These are phyloP conservation scores for Latrodectus elegans DNA, from an alignment of 2,888 invertebrate species.

Conservation along the genomic window DNA sequence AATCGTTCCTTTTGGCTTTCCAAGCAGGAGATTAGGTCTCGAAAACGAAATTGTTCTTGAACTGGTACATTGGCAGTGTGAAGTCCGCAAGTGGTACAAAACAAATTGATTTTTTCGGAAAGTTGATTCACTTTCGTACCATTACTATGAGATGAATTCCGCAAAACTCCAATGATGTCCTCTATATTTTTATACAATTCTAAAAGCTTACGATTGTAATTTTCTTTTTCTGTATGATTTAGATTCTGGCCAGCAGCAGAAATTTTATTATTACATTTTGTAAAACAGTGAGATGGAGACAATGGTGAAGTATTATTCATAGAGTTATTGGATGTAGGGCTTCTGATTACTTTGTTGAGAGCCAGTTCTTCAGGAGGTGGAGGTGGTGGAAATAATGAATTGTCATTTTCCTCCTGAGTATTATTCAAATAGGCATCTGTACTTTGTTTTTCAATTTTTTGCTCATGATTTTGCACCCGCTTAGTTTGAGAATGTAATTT, in stretches of 20 bases:
- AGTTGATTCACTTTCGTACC: conserved; percentile 84
- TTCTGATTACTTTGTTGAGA: conserved; percentile 25
- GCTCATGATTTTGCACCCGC: conserved; percentile 13
- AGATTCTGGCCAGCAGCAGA: conserved; percentile 80
- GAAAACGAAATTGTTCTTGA: conserved; percentile 90
- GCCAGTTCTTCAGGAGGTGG: conserved; percentile 50
- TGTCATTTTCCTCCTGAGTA: conserved; percentile 57
- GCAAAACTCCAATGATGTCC: conserved; percentile 69
- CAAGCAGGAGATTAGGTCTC: conserved; percentile 83
- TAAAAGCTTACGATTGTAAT: conserved; percentile 67
- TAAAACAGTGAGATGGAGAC: background rate
- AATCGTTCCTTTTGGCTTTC: conserved; percentile 82
- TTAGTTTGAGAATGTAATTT: conserved; percentile 23
- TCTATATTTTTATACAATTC: conserved; percentile 71
- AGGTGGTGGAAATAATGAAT: conserved; percentile 61
- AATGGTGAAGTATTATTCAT: conserved; percentile 21
- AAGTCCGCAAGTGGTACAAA: conserved; percentile 87
- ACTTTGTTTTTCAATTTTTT: conserved; percentile 13
- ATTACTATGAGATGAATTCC: conserved; percentile 72
- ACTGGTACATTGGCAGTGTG: conserved; percentile 89
- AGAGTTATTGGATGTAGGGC: conserved; percentile 23
- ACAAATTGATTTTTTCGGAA: conserved; percentile 85
- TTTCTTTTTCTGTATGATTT: conserved; percentile 29
- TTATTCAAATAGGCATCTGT: conserved; percentile 49
- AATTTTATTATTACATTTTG: too few relatives aligned